Evolutionary conservation across 2,797 vertebrate species (phyloP), one percentile per base, ranked within the genome.

Genomic region (Gymnoscopelus microlampas): DNA sequence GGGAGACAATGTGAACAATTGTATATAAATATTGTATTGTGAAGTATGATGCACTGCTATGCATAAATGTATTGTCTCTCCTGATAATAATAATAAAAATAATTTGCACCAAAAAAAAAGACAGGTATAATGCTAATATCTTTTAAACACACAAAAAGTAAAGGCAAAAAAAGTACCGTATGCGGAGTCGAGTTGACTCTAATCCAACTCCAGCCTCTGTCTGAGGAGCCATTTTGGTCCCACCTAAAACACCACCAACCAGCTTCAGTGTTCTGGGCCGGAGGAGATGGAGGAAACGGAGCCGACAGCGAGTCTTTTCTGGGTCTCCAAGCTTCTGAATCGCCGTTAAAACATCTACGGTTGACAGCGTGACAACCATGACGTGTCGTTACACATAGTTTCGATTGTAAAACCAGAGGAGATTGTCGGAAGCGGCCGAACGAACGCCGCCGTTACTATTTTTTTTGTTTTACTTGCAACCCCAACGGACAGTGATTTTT

Each of bases 211-310:
- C 93, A 87, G 91, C 91, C 85, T 91, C 90, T 82, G 88, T 91
- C 90, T 82, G 88, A 91, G 93, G 89, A 92, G 97, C 97, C 97
- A 98, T 98, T 96, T 98, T 98, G 96, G 94, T 95, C 94, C 92
- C 91, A 93, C 92, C 88, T 91, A 86, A 84, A 91, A 68, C 84
- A 78, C 39, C 39, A 44, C 39, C 39, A 82, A 86, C 2, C 79
- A 81, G 86, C 88, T 78, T 87, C 87, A 78, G 83, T 44, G 39
- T 44, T 89, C 88, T 60, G 86, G 87, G 78, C 82, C 73, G 87
- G 90, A 88, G 89, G 90, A 88, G 89, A 91, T 93, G 88, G 90
- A 80, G 86, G 90, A 81, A 87, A 90, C 82, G 79, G 89, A 91
- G 66, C 83, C 87, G 66, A 81, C 72, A 70, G 81, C 71, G 73